Conservation (phyloP, 2,888 invertebrate species). For the Euproctis similis region DNA sequence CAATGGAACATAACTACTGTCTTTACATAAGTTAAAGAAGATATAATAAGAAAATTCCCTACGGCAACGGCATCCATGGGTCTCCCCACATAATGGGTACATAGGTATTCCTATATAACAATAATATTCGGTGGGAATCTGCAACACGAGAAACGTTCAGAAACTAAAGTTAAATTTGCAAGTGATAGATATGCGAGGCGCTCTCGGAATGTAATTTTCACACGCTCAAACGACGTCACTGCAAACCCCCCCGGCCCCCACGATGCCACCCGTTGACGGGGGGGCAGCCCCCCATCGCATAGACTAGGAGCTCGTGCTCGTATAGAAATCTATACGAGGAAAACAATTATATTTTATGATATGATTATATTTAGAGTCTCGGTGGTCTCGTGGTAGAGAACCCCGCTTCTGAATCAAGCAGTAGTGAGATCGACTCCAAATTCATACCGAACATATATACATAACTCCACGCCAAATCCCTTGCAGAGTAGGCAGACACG, state of each 20-base stretch:
- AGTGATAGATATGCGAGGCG: slow-evolving; percentile 76
- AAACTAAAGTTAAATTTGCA: slow-evolving; percentile 75
- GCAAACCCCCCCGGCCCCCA: slow-evolving; percentile 30
- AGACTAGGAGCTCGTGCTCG: slow-evolving; percentile 22
- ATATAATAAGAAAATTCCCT: no score
- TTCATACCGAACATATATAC: no score
- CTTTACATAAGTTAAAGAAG: no score
- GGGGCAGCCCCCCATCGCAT: slow-evolving; percentile 22
- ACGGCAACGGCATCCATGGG: neutral
- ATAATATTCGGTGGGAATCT: slow-evolving; percentile 21
- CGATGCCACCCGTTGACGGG: slow-evolving; percentile 21
- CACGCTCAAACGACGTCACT: slow-evolving; percentile 67
- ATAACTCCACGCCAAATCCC: no score
- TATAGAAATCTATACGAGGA: no score
- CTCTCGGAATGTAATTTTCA: slow-evolving; percentile 76
- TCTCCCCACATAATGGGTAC: neutral
- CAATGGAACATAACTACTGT: no score
- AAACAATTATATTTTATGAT: no score
- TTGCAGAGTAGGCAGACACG: no score
- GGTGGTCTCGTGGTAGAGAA: no score
- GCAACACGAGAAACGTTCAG: slow-evolving; percentile 30
- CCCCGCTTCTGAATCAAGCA: no score
- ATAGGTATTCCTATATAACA: slow-evolving; percentile 13
- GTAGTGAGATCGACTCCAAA: no score
- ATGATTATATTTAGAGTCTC: no score